Evolutionary conservation across 2,888 invertebrate genomes (phyloP), one percentile per base, ranked within the genome.

Genomic region (Philopedon plagiatum): DNA sequence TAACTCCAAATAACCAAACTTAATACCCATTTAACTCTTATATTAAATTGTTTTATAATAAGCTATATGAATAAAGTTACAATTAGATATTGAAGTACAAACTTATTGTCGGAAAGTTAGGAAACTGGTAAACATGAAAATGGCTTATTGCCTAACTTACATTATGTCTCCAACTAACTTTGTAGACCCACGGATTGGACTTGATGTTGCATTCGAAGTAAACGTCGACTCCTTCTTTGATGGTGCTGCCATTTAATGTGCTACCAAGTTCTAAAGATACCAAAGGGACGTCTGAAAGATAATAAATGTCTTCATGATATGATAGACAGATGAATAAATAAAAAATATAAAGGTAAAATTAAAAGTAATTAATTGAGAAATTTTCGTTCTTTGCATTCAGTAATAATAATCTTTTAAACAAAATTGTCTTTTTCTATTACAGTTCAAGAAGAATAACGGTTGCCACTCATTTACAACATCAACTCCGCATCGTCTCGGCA

Each of bases 141-240:
- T 54, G 29, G 15, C n/a, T 2, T 5, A 21, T 32, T 54, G 2
- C 13, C 29, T 1, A 54, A 88, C 90, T 90, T 86, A 93, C 93
- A 84, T 92, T 92, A 82, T 92, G 92, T 80, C 90, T 88, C 93
- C 93, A 93, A 81, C 91, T 91, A 80, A 93, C 92, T 88, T 91
- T 91, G 83, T 91, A 91, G 63, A 93, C 91, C 91, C 92, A 93
- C 0, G 96, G 96, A 86, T 96, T 95, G 19, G 96, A 93, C 83
- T 92, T 93, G 80, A 96, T 94, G 84, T 92, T 94, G 87, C 96
- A 96, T 84, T 96, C 95, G 83, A 96, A 95, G 87, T 95, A 95
- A 9, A 96, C 95, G 83, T 96, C 96, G 73, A 94, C 94, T 5
- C 94, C 95, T 85, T 96, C 96, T 79, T 93, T 92, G 80, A 96